A percentile compares a stretch with the other conserved stretches of the same genome.
Evolutionary conservation across 2,797 vertebrate species (phyloP).

Genomic region (Carcharodon carcharias): DNA sequence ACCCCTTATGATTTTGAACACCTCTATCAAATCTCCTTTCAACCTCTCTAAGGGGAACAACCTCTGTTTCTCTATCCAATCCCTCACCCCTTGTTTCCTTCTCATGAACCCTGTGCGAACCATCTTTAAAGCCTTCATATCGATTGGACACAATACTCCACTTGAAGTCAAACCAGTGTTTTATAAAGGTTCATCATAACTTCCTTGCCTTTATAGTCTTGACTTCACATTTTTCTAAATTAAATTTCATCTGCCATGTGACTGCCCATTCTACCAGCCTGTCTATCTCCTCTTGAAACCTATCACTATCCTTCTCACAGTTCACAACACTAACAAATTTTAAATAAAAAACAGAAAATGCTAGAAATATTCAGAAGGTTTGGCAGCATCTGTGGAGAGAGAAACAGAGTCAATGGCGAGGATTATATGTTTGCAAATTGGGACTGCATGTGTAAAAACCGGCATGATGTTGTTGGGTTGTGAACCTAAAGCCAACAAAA

Average conservation of each 20-base stretch:
- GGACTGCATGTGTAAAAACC: too few relatives aligned
- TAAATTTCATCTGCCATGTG: not conserved
- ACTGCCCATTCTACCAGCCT: not conserved
- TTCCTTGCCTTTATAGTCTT: too few relatives aligned
- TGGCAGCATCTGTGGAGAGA: not conserved
- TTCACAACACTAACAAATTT: not conserved
- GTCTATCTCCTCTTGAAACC: not conserved
- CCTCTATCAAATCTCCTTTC: not conserved
- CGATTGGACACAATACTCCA: not conserved
- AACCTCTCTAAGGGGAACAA: not conserved
- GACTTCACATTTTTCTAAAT: not conserved
- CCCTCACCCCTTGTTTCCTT: not conserved
- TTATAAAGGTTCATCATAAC: not conserved
- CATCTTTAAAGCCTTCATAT: not conserved
- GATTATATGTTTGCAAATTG: too few relatives aligned
- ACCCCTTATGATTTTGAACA: not conserved
- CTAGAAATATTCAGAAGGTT: not conserved
- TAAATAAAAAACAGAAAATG: not conserved
- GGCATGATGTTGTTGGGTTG: too few relatives aligned
- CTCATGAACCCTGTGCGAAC: not conserved
- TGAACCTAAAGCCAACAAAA: too few relatives aligned
- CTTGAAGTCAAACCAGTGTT: not conserved
- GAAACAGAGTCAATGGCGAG: not conserved
- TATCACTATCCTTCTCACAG: not conserved
- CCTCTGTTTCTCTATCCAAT: not conserved